Percentiles rank a stretch among this genome's conserved stretches.
phyloP scores from a whole-genome alignment of 1,140 invertebrate genomes.

The Drosophila azteca region DNA sequence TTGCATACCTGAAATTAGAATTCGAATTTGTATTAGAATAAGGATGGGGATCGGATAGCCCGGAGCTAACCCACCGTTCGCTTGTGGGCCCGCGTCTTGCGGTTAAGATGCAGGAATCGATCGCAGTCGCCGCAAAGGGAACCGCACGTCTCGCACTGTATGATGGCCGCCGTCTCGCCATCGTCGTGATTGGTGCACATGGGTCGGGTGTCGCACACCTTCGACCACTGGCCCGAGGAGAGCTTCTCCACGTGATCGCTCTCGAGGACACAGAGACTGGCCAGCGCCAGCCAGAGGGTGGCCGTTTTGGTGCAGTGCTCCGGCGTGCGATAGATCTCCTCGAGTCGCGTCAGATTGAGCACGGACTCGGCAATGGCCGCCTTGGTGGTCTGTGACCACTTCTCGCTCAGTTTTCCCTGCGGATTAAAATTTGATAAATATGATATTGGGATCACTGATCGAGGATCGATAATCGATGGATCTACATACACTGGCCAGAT shows the following conservation, averaged over 20 bases:
- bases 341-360: constrained; percentile 92
- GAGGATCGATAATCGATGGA: too few species aligned
- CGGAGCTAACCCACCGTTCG: constrained; percentile 87
- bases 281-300: constrained; percentile 95
- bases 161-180: constrained; percentile 95
- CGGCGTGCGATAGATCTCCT: constrained; percentile 89
- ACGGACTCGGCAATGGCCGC: constrained; percentile 96
- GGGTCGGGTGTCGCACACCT: constrained; percentile 83
- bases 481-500: constrained; percentile 92
- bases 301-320: constrained; percentile 91
- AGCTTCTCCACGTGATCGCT: constrained; percentile 95
- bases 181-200: constrained; percentile 99
- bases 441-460: background rate
- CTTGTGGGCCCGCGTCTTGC: constrained; percentile 93
- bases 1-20: constrained; percentile 88
- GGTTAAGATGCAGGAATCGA: constrained; percentile 95
- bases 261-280: constrained; percentile 96
- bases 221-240: constrained; percentile 89
- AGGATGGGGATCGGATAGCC: too few species aligned
- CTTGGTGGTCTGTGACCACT: constrained; percentile 95
- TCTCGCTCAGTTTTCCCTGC: constrained; percentile 93
- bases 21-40: background rate
- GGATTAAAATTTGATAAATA: constrained; percentile 33
- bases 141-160: constrained; percentile 95
- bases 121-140: constrained; percentile 98